These are phyloP conservation scores for Peribatodes rhomboidaria DNA, from an alignment of 2,888 invertebrate genomes.

Conservation along the genomic window DNA sequence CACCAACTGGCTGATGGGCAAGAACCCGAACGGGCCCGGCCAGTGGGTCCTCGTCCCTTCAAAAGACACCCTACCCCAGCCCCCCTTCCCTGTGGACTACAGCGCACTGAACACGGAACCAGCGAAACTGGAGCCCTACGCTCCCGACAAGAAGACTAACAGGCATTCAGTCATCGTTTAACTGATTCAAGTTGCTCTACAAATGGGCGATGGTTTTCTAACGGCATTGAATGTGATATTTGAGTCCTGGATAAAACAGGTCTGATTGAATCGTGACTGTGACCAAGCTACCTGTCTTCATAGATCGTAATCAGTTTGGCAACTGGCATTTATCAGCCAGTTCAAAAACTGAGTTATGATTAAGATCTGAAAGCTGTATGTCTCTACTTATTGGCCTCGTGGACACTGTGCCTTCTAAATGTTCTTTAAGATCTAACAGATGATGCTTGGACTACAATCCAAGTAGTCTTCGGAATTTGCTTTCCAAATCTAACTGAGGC, in stretches of 20 bases:
- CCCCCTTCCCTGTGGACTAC: conserved; percentile 91
- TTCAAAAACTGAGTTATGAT: not conserved
- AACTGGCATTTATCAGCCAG: conserved; percentile 5
- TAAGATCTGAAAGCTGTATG: conserved; percentile 6
- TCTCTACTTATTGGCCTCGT: conserved; percentile 16
- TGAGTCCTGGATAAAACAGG: not conserved
- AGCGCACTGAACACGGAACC: conserved; percentile 90
- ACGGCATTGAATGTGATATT: conserved; percentile 8
- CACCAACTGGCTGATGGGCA: conserved; percentile 91
- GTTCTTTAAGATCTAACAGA: conserved; percentile 9
- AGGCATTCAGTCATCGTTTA: conserved; percentile 90
- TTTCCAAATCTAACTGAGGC: not conserved
- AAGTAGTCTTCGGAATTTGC: not conserved
- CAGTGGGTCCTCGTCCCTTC: conserved; percentile 90
- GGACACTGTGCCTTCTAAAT: conserved; percentile 22
- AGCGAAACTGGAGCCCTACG: conserved; percentile 90
- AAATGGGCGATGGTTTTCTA: conserved; percentile 4
- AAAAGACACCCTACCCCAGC: conserved; percentile 82
- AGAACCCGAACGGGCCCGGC: conserved; percentile 91
- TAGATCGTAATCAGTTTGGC: conserved; percentile 1
- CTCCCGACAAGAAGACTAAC: conserved; percentile 89
- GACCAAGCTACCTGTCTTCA: conserved; percentile 4
- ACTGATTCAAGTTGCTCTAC: conserved; percentile 4
- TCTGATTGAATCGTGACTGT: conserved; percentile 1
- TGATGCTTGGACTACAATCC: not conserved